Evolutionary conservation across 1,140 invertebrate genomes (phyloP).

Genomic region (Drosophila repleta): DNA sequence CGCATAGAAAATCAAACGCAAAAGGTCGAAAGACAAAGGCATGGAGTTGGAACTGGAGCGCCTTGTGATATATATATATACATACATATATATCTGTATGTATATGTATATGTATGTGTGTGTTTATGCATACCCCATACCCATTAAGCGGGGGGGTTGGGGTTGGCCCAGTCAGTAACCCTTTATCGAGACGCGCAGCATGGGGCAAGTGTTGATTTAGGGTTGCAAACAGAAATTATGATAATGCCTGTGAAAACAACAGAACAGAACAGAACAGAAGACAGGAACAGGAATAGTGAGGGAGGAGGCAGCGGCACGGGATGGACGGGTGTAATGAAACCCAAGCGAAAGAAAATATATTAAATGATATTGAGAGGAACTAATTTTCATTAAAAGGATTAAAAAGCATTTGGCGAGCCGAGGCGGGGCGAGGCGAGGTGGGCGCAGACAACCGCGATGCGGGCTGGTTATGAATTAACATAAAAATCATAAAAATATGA

Average conservation of each 20-base stretch:
- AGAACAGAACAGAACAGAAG: slow-evolving; percentile 25
- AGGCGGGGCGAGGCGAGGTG: not conserved
- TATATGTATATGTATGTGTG: not conserved
- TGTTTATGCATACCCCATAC: no score
- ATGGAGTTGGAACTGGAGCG: slow-evolving; percentile 11
- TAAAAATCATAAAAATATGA: slow-evolving; percentile 83
- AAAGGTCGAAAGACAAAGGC: slow-evolving; percentile 66
- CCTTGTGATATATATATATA: slow-evolving; percentile 76
- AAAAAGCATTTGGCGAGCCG: slow-evolving; percentile 72
- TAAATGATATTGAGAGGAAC: slow-evolving; percentile 83
- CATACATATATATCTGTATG: slow-evolving; percentile 9
- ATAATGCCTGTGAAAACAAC: slow-evolving; percentile 82
- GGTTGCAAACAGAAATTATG: slow-evolving; percentile 83
- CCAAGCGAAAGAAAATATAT: slow-evolving; percentile 80
- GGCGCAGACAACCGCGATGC: slow-evolving; percentile 46
- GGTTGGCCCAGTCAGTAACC: slow-evolving; percentile 50
- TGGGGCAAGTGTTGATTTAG: slow-evolving; percentile 77
- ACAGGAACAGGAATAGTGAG: slow-evolving; percentile 23
- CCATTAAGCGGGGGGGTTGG: not conserved
- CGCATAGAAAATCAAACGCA: slow-evolving; percentile 76
- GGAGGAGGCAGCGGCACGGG: not conserved
- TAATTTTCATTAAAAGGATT: slow-evolving; percentile 84
- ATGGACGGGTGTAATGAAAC: slow-evolving; percentile 35
- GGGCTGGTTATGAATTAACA: slow-evolving; percentile 77
- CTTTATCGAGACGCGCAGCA: slow-evolving; percentile 67